Conservation (phyloP, 2,888 invertebrate species). For the Caenorhabditis afra region DNA sequence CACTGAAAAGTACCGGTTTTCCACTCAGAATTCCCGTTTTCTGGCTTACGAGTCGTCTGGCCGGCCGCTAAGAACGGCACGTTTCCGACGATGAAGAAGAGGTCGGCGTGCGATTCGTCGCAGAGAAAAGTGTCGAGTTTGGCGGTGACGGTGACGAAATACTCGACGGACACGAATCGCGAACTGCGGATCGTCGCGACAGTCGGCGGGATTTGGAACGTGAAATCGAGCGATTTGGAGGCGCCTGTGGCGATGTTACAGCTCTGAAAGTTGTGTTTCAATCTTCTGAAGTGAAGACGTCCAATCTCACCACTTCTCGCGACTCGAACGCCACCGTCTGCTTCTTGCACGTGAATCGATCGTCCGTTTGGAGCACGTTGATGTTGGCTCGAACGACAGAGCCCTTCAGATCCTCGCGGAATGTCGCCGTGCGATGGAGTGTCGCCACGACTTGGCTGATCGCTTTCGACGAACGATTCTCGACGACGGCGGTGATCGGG, state of each 20-base stretch:
- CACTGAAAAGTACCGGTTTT: constrained; percentile 6
- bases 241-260: constrained; percentile 6
- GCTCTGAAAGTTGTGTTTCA: constrained; percentile 4
- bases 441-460: not conserved
- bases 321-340: constrained; percentile 1
- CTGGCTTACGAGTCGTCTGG: constrained; percentile 2
- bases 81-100: not conserved
- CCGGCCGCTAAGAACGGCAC: not conserved
- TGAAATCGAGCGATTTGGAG: constrained; percentile 11
- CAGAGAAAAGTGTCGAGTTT: not conserved
- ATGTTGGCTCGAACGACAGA: not conserved
- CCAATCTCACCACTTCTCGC: not conserved
- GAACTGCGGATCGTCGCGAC: constrained; percentile 30
- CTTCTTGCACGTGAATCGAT: constrained; percentile 17
- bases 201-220: constrained; percentile 31
- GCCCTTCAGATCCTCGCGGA: constrained; percentile 2
- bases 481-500: not conserved
- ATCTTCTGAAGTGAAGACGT: not conserved
- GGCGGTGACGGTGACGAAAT: constrained; percentile 20
- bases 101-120: not conserved
- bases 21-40: not conserved
- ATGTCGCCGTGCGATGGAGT: not conserved
- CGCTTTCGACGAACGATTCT: not conserved
- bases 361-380: not conserved
- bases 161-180: constrained; percentile 20